These are phyloP conservation scores for Clarias macrocephalus DNA, from an alignment of 2,113 vertebrate species.

Conservation along the genomic window DNA sequence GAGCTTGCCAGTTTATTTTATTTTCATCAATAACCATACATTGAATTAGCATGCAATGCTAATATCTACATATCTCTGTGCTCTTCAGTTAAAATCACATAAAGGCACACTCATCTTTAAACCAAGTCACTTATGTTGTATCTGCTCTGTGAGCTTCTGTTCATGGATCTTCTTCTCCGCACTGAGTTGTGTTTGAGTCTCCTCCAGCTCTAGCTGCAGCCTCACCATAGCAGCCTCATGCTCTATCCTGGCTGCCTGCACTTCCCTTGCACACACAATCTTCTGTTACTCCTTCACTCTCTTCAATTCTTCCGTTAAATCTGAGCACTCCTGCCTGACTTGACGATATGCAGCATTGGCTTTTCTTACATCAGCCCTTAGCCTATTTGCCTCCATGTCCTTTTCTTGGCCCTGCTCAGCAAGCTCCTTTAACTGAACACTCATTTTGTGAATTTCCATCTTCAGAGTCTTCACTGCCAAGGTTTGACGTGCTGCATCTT, in stretches of 20 bases:
- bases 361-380: slow-evolving; percentile 53
- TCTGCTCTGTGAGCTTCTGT: slow-evolving; percentile 47
- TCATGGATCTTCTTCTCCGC: slow-evolving; percentile 49
- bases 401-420: slow-evolving; percentile 57
- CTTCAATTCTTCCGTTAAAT: slow-evolving; percentile 49
- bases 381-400: slow-evolving; percentile 44
- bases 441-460: slow-evolving; percentile 41
- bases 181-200: slow-evolving; percentile 52
- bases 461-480: slow-evolving; percentile 42
- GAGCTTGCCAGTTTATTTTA: background rate
- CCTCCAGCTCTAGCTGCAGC: slow-evolving; percentile 28
- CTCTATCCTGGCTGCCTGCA: slow-evolving; percentile 47
- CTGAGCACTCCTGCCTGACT: slow-evolving; percentile 53
- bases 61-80: background rate
- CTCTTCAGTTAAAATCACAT: background rate
- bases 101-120: background rate
- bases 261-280: slow-evolving; percentile 13
- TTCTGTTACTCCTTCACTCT: slow-evolving; percentile 51
- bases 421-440: slow-evolving; percentile 45
- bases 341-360: slow-evolving; percentile 55
- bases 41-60: background rate
- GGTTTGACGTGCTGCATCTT: slow-evolving; percentile 16
- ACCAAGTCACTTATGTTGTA: slow-evolving; percentile 36
- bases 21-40: background rate
- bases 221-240: slow-evolving; percentile 51